phyloP scores from a whole-genome alignment of 2,797 vertebrate species.

The Dermochelys coriacea region DNA sequence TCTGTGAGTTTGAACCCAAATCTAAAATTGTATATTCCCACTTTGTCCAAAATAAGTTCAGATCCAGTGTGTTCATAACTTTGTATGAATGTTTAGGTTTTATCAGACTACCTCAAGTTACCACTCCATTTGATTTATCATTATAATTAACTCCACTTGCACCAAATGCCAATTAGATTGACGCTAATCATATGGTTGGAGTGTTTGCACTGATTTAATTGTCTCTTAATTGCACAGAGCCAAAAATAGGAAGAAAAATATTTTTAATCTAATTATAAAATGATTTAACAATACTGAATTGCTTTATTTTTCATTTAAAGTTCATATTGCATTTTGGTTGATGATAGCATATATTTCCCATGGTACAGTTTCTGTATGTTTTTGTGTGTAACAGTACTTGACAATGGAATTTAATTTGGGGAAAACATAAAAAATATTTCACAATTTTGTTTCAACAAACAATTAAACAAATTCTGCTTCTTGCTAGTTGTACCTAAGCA shows the following conservation, averaged over 20 bases:
- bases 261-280: constrained; percentile 36
- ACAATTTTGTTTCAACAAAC: not conserved
- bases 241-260: constrained; percentile 54
- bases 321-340: not conserved
- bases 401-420: not conserved
- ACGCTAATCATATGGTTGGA: constrained; percentile 33
- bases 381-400: not conserved
- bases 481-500: not conserved
- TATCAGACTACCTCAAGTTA: constrained; percentile 23
- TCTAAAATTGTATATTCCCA: not conserved
- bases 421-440: not conserved
- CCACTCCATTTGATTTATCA: constrained; percentile 10
- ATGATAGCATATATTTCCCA: not conserved
- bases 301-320: not conserved
- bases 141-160: constrained; percentile 50
- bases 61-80: not conserved
- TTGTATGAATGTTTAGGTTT: constrained; percentile 29
- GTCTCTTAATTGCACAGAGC: constrained; percentile 31
- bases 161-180: constrained; percentile 53
- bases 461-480: not conserved
- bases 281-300: constrained; percentile 7
- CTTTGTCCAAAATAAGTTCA: not conserved
- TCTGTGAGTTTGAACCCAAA: not conserved
- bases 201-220: constrained; percentile 68
- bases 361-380: not conserved